phyloP scores from a whole-genome alignment of 2,797 vertebrate species.

The Myotis pilosus region DNA sequence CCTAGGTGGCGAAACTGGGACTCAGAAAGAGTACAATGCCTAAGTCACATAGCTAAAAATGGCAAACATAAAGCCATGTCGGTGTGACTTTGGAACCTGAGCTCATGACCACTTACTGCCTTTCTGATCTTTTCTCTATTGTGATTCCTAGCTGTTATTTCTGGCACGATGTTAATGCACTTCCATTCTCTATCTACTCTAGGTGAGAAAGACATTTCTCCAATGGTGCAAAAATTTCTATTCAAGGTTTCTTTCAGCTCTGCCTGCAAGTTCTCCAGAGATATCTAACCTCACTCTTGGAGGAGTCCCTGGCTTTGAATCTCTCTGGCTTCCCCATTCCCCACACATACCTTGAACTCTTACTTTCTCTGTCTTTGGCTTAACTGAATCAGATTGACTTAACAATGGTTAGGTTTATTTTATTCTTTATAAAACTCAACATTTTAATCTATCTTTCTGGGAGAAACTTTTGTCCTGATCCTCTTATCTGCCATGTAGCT shows the following conservation, averaged over 20 bases:
- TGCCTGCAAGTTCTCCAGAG: neutral
- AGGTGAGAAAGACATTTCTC: neutral
- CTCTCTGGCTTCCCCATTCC: neutral
- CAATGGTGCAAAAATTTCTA: neutral
- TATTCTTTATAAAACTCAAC: conserved; percentile 28
- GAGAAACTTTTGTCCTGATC: neutral
- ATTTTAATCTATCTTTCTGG: conserved; percentile 8
- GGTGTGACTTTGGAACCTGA: neutral
- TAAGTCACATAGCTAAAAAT: neutral
- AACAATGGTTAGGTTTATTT: neutral
- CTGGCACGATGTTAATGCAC: neutral
- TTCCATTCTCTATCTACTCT: neutral
- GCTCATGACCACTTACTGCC: neutral
- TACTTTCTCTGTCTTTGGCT: neutral
- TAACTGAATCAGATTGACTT: neutral
- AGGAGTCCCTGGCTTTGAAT: neutral
- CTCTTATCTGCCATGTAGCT: neutral
- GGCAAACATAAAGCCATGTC: neutral
- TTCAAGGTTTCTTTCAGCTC: neutral
- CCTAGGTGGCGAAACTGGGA: neutral
- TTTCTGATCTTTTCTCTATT: neutral
- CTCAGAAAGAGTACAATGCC: neutral
- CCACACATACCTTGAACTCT: neutral
- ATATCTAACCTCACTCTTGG: neutral
- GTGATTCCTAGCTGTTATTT: neutral